Evolutionary conservation across 2,113 vertebrate species (phyloP).

Genomic region (Mohoua ochrocephala): DNA sequence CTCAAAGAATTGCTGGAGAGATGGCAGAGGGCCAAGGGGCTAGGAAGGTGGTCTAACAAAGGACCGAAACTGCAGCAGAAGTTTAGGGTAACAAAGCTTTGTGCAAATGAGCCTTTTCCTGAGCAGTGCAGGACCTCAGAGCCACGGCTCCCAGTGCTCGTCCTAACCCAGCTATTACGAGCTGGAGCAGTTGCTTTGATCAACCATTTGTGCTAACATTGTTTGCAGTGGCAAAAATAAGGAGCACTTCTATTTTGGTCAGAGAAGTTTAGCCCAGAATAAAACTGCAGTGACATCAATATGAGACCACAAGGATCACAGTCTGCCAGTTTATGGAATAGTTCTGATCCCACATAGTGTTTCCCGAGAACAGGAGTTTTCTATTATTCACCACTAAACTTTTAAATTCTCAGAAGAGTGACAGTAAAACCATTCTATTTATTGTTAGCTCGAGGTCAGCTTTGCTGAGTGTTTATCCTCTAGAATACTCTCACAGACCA

Average conservation of each 20-base stretch:
- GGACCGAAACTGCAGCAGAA: not conserved
- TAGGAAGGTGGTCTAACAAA: not conserved
- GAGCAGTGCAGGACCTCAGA: not conserved
- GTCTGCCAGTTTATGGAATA: not conserved
- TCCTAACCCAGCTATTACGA: not conserved
- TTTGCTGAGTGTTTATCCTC: not conserved
- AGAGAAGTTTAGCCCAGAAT: not conserved
- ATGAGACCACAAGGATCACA: not conserved
- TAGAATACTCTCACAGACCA: not conserved
- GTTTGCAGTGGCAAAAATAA: not conserved
- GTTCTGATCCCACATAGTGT: not conserved
- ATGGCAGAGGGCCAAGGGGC: not conserved
- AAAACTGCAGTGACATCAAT: constrained; percentile 1
- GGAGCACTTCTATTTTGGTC: not conserved
- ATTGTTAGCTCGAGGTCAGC: not conserved
- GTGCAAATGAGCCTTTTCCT: not conserved
- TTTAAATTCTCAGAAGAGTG: not conserved
- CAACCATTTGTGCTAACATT: not conserved
- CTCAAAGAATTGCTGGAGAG: not conserved
- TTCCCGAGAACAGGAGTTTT: not conserved
- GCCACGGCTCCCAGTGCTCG: rapidly evolving
- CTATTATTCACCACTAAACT: not conserved
- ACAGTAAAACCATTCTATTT: not conserved
- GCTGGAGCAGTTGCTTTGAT: not conserved
- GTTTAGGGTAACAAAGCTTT: not conserved